These are phyloP conservation scores for Vanessa atalanta DNA, from an alignment of 1,140 invertebrate species.

Conservation along the genomic window DNA sequence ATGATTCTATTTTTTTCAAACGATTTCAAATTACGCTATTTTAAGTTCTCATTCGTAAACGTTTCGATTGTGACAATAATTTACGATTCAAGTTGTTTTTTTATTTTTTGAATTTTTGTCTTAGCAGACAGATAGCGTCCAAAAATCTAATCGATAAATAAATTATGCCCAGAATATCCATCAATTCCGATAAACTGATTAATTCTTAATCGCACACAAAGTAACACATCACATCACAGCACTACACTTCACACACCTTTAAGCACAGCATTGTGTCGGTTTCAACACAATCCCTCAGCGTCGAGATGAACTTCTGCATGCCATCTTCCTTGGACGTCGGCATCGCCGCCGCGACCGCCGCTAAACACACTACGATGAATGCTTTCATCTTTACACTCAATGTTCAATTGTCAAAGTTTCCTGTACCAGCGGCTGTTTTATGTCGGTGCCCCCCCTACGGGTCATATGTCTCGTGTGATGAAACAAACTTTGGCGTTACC, in stretches of 20 bases:
- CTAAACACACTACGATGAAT: slow-evolving; percentile 53
- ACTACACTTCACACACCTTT: slow-evolving; percentile 73
- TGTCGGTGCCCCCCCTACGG: slow-evolving; percentile 58
- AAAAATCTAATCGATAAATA: no score
- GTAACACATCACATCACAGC: slow-evolving; percentile 42
- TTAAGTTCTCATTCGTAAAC: no score
- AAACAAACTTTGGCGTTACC: slow-evolving; percentile 40
- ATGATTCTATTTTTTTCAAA: no score
- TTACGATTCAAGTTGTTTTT: no score
- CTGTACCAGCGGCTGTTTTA: slow-evolving; percentile 64
- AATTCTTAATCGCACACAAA: not conserved
- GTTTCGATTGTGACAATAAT: no score
- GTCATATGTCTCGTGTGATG: slow-evolving; percentile 70
- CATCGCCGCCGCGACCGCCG: slow-evolving; percentile 54
- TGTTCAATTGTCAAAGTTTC: slow-evolving; percentile 67
- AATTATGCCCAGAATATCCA: no score
- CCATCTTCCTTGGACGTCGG: slow-evolving; percentile 67
- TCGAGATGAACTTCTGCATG: slow-evolving; percentile 63
- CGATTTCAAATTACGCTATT: no score
- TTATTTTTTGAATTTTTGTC: no score
- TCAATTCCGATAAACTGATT: not conserved
- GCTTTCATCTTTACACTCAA: slow-evolving; percentile 68
- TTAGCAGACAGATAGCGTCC: no score
- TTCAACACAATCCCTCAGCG: slow-evolving; percentile 70
- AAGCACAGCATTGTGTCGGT: slow-evolving; percentile 71